These are phyloP conservation scores for Stomatorhinus ivindoensis DNA, from an alignment of 2,113 vertebrate genomes.

Conservation along the genomic window DNA sequence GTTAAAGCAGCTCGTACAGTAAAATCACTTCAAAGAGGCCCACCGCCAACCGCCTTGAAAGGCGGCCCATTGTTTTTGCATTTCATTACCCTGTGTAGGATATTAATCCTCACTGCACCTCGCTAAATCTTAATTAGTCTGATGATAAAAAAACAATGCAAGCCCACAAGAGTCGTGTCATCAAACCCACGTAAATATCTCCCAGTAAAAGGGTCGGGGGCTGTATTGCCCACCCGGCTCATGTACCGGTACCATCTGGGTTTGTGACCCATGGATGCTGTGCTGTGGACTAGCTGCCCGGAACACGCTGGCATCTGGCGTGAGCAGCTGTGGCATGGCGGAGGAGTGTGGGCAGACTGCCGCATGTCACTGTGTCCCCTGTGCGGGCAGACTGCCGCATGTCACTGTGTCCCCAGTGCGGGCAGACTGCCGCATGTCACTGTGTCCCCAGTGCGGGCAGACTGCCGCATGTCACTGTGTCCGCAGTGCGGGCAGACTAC, in stretches of 20 bases:
- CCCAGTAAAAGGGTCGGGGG: constrained; percentile 9
- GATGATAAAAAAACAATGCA: constrained; percentile 33
- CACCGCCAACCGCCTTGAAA: constrained; percentile 36
- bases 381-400: not conserved
- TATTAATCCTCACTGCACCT: constrained; percentile 44
- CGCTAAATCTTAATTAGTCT: constrained; percentile 46
- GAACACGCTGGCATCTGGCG: not conserved
- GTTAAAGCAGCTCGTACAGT: constrained; percentile 40
- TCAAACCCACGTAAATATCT: constrained; percentile 21
- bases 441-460: not conserved
- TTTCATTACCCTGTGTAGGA: constrained; percentile 41
- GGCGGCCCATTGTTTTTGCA: constrained; percentile 28
- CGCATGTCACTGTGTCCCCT: not conserved
- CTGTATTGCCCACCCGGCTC: not conserved
- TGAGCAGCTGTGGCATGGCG: not conserved
- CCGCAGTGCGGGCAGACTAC: not conserved
- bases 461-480: not conserved
- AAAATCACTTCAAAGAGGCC: constrained; percentile 43
- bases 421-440: not conserved
- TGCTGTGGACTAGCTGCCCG: not conserved
- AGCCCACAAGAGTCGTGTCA: constrained; percentile 28
- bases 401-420: not conserved
- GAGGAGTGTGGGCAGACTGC: not conserved
- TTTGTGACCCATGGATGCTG: constrained; percentile 3
- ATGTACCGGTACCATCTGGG: not conserved